Percentiles rank a stretch among this genome's conserved stretches.
Conservation (phyloP, 2,888 invertebrate species). For the Drosophila picticornis region DNA sequence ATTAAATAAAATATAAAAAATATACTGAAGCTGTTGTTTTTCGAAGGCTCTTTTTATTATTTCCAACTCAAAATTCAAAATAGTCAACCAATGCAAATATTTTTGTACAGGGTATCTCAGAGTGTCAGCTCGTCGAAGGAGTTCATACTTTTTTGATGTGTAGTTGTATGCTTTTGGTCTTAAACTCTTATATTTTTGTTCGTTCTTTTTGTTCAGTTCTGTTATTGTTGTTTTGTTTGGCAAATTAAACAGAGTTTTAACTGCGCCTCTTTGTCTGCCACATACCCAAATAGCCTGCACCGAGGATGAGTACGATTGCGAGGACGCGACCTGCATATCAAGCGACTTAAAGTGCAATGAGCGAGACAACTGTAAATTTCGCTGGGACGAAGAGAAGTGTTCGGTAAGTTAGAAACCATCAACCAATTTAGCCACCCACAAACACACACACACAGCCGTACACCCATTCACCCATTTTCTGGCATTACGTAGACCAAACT, state of each 20-base stretch:
- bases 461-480: conserved; percentile 3
- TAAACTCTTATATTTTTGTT: background rate
- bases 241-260: conserved; percentile 14
- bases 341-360: conserved; percentile 89
- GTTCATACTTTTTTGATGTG: conserved; percentile 2
- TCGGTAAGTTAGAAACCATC: conserved; percentile 83
- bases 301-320: conserved; percentile 92
- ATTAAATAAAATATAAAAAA: background rate
- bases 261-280: conserved; percentile 8
- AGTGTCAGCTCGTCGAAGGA: background rate
- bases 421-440: background rate
- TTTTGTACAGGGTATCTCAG: background rate
- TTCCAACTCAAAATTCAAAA: background rate
- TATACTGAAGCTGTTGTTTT: too few species aligned
- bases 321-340: conserved; percentile 94
- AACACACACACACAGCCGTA: background rate
- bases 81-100: background rate
- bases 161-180: conserved; percentile 11
- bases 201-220: background rate
- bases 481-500: conserved; percentile 21
- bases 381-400: conserved; percentile 90
- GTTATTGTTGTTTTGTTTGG: conserved; percentile 1
- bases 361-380: conserved; percentile 92
- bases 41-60: too few species aligned
- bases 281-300: conserved; percentile 50